Conservation (phyloP, 2,888 invertebrate species). For the Trimorus sp. region DNA sequence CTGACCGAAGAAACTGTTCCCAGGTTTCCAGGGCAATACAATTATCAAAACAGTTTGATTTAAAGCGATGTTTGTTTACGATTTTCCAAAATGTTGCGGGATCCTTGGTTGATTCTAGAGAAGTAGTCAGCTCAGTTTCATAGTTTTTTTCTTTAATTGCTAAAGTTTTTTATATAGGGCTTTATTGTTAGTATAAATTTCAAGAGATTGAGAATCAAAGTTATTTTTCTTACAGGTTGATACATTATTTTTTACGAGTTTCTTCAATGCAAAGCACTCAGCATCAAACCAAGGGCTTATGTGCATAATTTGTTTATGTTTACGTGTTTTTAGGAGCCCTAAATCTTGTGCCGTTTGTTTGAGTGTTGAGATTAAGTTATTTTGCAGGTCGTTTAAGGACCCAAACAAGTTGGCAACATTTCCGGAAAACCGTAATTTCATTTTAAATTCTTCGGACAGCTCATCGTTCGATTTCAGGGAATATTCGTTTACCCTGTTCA, state of each 20-base stretch:
- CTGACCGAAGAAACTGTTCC: neutral
- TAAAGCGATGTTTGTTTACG: neutral
- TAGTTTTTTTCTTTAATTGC: neutral
- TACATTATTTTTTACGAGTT: too few species aligned
- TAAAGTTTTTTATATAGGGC: neutral
- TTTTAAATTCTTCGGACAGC: too few species aligned
- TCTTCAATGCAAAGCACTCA: neutral
- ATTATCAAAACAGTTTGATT: neutral
- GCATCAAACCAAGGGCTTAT: constrained; percentile 9
- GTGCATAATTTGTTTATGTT: too few species aligned
- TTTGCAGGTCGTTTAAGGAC: too few species aligned
- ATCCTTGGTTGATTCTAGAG: neutral
- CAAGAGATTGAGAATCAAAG: neutral
- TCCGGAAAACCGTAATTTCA: too few species aligned
- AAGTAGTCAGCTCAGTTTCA: neutral
- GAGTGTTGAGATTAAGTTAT: too few species aligned
- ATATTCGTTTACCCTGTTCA: too few species aligned
- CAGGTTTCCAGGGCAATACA: neutral
- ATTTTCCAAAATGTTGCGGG: neutral
- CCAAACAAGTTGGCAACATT: too few species aligned
- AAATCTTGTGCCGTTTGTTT: too few species aligned
- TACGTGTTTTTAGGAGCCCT: too few species aligned
- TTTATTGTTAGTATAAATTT: neutral
- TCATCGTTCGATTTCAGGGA: too few species aligned
- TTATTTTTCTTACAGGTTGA: neutral